Evolutionary conservation across 2,113 vertebrate genomes (phyloP).

Genomic region (Entelurus aequoreus): DNA sequence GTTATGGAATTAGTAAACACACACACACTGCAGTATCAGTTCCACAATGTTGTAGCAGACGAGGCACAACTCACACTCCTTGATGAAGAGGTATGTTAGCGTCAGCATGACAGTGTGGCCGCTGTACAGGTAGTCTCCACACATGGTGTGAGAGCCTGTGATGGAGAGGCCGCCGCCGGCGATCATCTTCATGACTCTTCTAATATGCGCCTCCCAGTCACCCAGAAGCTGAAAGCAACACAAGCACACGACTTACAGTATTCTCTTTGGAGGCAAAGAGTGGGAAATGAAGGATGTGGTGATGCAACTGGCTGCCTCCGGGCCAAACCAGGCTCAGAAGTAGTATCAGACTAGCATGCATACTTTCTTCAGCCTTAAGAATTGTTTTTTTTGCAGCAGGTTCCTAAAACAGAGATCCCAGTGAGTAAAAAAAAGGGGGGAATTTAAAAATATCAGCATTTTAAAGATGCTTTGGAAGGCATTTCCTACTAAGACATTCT

Average conservation of each 20-base stretch:
- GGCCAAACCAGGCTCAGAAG: background rate
- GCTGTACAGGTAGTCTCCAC: constrained; percentile 96
- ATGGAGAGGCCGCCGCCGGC: constrained; percentile 94
- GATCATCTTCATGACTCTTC: constrained; percentile 93
- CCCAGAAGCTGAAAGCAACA: constrained; percentile 83
- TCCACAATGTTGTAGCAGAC: too few species aligned
- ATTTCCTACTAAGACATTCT: too few species aligned
- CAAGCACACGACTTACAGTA: background rate
- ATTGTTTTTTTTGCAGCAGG: too few species aligned
- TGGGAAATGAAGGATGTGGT: too few species aligned
- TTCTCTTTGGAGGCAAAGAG: too few species aligned
- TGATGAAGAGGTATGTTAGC: constrained; percentile 97
- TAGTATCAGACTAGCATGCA: background rate
- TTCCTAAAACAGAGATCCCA: too few species aligned
- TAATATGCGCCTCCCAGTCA: constrained; percentile 88
- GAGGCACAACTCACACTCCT: constrained; percentile 86
- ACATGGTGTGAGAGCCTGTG: constrained; percentile 94
- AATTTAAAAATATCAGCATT: too few species aligned
- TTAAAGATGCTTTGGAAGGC: too few species aligned
- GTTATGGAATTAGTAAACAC: background rate
- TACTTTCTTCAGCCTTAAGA: too few species aligned
- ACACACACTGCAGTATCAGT: background rate
- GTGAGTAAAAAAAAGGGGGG: too few species aligned
- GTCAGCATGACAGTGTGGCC: constrained; percentile 97
- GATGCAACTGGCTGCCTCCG: too few species aligned